Conservation (phyloP, 2,113 vertebrate genomes). For the Tauraco erythrolophus region DNA sequence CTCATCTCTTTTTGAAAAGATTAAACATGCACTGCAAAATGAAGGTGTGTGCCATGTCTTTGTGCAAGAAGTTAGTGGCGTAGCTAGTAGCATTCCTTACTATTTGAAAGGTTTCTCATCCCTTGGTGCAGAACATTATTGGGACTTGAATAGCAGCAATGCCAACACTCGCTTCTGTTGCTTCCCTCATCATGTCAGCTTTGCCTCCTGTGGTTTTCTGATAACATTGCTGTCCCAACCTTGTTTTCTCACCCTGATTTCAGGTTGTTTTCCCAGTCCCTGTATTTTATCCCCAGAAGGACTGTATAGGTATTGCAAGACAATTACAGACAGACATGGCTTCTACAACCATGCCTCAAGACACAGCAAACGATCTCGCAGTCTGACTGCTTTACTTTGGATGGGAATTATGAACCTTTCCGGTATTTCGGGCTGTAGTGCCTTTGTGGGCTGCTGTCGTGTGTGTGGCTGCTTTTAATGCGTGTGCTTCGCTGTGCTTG, state of each 20-base stretch:
- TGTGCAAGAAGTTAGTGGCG: conserved; percentile 52
- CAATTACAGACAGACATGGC: not conserved
- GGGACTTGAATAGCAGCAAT: not conserved
- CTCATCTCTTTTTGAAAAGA: conserved; percentile 73
- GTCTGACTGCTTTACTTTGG: not conserved
- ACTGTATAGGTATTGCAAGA: not conserved
- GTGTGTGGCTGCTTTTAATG: not conserved
- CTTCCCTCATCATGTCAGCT: not conserved
- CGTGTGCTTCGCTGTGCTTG: not conserved
- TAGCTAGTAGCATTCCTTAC: not conserved
- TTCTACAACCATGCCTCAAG: not conserved
- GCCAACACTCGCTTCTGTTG: not conserved
- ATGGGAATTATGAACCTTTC: not conserved
- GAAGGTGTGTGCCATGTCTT: conserved; percentile 74
- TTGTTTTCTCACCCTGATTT: not conserved
- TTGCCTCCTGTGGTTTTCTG: not conserved
- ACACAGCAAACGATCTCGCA: not conserved
- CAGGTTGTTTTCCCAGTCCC: not conserved
- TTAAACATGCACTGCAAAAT: conserved; percentile 79
- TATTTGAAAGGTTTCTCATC: not conserved
- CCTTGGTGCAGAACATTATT: not conserved
- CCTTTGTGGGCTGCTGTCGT: not conserved
- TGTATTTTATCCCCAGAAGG: not conserved
- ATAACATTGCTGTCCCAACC: not conserved
- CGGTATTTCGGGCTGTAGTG: not conserved